A percentile compares a stretch with the other conserved stretches of the same genome.
Conservation (phyloP, 2,888 invertebrate genomes). For the Tetragnatha montana region DNA sequence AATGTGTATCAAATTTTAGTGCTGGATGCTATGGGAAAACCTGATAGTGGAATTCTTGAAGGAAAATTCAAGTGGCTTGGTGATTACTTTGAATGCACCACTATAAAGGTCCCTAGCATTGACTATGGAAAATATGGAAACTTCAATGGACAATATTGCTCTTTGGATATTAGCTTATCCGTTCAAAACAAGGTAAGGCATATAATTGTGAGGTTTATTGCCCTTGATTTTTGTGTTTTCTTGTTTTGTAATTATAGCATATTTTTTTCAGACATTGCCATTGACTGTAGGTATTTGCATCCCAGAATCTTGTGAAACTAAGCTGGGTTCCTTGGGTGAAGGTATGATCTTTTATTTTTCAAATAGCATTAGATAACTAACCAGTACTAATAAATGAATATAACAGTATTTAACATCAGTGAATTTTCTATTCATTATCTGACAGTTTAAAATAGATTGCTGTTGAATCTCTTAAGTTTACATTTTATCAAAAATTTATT, state of each 20-base stretch:
- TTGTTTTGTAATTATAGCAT: too few relatives aligned
- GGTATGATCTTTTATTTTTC: not conserved
- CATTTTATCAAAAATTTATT: too few relatives aligned
- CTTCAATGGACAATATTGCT: conserved; percentile 45
- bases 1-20: conserved; percentile 6
- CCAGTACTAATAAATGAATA: too few relatives aligned
- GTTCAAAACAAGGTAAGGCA: not conserved
- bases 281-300: not conserved
- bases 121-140: not conserved
- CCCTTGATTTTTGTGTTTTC: too few relatives aligned
- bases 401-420: too few relatives aligned
- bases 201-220: not conserved
- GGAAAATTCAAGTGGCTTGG: conserved; percentile 51
- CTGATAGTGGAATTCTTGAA: conserved; percentile 43
- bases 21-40: conserved; percentile 51
- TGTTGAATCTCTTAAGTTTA: too few relatives aligned
- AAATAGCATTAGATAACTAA: too few relatives aligned
- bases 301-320: not conserved
- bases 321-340: not conserved
- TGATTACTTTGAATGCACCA: conserved; percentile 27
- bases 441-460: too few relatives aligned
- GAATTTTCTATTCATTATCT: too few relatives aligned
- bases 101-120: conserved; percentile 12
- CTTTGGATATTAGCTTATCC: not conserved
- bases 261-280: not conserved